Conservation (phyloP, 2,888 invertebrate genomes). For the Polyommatus iphigenia region DNA sequence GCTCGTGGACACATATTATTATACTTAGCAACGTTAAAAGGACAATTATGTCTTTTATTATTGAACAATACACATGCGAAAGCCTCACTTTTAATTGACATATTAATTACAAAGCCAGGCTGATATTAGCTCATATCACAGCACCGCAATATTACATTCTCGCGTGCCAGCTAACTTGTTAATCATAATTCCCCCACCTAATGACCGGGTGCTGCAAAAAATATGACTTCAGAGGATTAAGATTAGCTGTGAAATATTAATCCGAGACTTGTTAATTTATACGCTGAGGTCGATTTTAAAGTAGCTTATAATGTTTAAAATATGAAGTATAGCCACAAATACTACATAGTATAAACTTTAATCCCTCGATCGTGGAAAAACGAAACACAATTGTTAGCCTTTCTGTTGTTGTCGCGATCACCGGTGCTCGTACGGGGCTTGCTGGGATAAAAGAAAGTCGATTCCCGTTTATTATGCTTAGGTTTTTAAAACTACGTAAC, state of each 20-base stretch:
- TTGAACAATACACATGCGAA: neutral
- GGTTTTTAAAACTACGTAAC: too few species aligned
- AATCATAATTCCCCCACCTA: constrained; percentile 19
- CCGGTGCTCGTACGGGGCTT: too few species aligned
- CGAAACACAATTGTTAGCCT: too few species aligned
- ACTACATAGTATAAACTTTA: too few species aligned
- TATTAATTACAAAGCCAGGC: neutral
- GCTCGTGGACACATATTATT: too few species aligned
- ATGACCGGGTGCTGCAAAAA: constrained; percentile 23
- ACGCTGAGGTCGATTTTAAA: neutral
- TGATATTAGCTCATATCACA: constrained; percentile 10
- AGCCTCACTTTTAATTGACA: constrained; percentile 3
- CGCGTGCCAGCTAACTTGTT: constrained; percentile 27
- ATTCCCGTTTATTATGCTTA: too few species aligned
- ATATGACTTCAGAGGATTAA: constrained; percentile 20
- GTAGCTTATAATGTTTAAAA: neutral
- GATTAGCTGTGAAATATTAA: constrained; percentile 11
- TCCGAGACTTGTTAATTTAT: constrained; percentile 12
- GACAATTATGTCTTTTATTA: too few species aligned
- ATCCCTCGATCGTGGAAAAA: too few species aligned
- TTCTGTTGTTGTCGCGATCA: too few species aligned
- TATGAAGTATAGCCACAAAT: too few species aligned
- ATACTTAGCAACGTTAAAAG: too few species aligned
- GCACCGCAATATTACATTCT: constrained; percentile 14
- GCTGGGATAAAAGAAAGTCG: too few species aligned